Conservation (phyloP, 2,888 invertebrate genomes). For the Strigamia transsilvanica region DNA sequence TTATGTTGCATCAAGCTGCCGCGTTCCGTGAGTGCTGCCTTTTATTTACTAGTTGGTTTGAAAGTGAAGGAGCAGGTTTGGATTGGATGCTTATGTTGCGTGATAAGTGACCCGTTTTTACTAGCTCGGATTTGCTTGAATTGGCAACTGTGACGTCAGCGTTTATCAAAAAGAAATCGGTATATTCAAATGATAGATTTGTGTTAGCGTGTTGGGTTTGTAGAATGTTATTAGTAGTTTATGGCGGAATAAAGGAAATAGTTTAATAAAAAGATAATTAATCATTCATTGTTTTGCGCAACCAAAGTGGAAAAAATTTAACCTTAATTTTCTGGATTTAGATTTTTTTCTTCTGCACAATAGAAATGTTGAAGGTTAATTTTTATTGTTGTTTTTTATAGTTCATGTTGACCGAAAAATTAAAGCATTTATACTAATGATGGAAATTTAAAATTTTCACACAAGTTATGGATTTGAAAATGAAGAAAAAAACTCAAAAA, state of each 20-base stretch:
- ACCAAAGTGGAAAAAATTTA: neutral
- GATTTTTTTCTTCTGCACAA: neutral
- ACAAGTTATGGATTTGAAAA: too few species aligned
- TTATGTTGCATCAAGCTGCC: too few species aligned
- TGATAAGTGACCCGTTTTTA: neutral
- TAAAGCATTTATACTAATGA: too few species aligned
- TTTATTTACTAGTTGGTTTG: neutral
- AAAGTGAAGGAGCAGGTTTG: neutral
- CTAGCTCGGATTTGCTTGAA: neutral
- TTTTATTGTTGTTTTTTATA: neutral
- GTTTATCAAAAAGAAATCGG: neutral
- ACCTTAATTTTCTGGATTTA: neutral
- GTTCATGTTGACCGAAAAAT: too few species aligned
- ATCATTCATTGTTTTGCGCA: conserved; percentile 7
- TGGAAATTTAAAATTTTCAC: too few species aligned
- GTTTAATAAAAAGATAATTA: neutral
- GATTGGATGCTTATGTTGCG: neutral
- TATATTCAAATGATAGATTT: neutral
- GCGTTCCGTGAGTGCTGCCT: neutral
- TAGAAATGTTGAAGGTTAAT: neutral
- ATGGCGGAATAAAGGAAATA: neutral
- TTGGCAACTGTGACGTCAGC: conserved; percentile 12
- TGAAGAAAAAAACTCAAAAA: too few species aligned
- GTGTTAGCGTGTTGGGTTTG: neutral
- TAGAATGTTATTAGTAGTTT: neutral